Conservation (phyloP, 1,140 invertebrate species). For the Magallana gigas region DNA sequence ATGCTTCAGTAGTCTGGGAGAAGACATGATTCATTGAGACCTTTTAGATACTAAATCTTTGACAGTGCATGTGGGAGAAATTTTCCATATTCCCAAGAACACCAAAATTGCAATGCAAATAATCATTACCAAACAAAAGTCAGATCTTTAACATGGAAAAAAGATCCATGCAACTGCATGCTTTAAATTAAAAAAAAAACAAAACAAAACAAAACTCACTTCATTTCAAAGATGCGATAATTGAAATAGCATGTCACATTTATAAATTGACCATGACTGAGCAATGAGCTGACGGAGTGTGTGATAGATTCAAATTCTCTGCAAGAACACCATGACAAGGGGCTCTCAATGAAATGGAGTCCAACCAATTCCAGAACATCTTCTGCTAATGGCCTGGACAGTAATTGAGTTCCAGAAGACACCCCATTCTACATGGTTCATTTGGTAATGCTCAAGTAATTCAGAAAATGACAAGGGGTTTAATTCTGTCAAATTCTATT, state of each 20-base stretch:
- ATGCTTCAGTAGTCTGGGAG: too few relatives aligned
- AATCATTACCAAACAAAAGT: too few relatives aligned
- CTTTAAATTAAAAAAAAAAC: too few relatives aligned
- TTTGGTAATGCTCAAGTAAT: slow-evolving; percentile 21
- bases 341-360: background rate
- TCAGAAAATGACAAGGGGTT: slow-evolving; percentile 21
- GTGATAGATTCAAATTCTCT: background rate
- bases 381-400: background rate
- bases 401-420: background rate
- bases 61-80: too few relatives aligned
- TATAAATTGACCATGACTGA: slow-evolving; percentile 24
- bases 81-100: too few relatives aligned
- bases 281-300: background rate
- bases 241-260: background rate
- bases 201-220: background rate
- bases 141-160: too few relatives aligned
- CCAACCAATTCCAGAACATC: background rate
- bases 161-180: too few relatives aligned
- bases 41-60: too few relatives aligned
- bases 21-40: too few relatives aligned
- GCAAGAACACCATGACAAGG: background rate
- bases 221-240: background rate
- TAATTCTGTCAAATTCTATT: slow-evolving; percentile 32
- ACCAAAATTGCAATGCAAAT: too few relatives aligned
- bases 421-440: slow-evolving; percentile 1